Conservation (phyloP, 2,797 vertebrate genomes). For the Strix occidentalis region DNA sequence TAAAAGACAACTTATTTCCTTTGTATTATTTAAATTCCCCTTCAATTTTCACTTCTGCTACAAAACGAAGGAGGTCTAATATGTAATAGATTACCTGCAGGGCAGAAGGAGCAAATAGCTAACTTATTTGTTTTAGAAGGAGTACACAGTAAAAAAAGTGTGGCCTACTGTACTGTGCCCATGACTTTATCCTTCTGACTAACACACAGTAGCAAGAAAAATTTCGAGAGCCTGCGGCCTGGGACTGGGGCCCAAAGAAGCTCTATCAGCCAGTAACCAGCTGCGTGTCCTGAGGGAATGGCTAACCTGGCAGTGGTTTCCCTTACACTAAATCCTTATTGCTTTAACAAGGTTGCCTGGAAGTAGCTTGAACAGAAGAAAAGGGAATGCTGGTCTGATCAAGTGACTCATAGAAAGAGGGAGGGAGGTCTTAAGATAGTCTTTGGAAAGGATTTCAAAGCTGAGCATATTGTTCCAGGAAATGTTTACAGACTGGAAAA, state of each 20-base stretch:
- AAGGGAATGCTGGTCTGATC: conserved; percentile 43
- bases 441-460: conserved; percentile 67
- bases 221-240: conserved; percentile 18
- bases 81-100: conserved; percentile 35
- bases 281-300: background rate
- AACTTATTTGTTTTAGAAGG: conserved; percentile 39
- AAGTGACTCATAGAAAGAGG: conserved; percentile 52
- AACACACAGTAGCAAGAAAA: conserved; percentile 72
- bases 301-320: conserved; percentile 35
- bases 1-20: conserved; percentile 1
- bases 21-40: background rate
- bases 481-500: conserved; percentile 66
- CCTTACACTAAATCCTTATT: conserved; percentile 36
- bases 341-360: conserved; percentile 57
- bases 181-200: conserved; percentile 62
- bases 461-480: conserved; percentile 63
- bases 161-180: conserved; percentile 55
- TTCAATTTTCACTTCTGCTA: background rate
- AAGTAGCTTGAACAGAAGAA: conserved; percentile 42
- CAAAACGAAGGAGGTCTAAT: conserved; percentile 17
- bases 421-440: conserved; percentile 53
- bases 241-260: conserved; percentile 58
- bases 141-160: background rate
- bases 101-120: conserved; percentile 24
- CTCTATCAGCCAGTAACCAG: conserved; percentile 30